Conservation (phyloP, 1,140 invertebrate genomes). For the Drosophila murphyi region DNA sequence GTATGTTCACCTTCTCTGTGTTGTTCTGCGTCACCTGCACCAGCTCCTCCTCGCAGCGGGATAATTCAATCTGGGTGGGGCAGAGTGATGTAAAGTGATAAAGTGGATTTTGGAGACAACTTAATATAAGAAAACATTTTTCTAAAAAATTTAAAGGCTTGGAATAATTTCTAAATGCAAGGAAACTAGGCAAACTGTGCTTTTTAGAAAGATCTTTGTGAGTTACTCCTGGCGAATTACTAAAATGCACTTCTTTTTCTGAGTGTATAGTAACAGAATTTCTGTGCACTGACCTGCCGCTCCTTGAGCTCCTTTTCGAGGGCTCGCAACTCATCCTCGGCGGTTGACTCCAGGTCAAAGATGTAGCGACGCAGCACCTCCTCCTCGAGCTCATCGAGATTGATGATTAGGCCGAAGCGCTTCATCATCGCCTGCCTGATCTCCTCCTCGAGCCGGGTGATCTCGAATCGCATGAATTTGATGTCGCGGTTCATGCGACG, state of each 20-base stretch:
- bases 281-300: constrained; percentile 29
- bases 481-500: constrained; percentile 86
- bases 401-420: constrained; percentile 86
- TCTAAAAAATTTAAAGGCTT: too few species aligned
- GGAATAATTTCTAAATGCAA: too few species aligned
- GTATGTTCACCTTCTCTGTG: constrained; percentile 86
- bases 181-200: too few species aligned
- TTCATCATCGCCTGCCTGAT: constrained; percentile 86
- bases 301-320: constrained; percentile 76
- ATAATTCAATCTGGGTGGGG: constrained; percentile 65
- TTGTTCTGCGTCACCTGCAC: constrained; percentile 85
- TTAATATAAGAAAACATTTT: too few species aligned
- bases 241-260: too few species aligned
- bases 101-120: too few species aligned
- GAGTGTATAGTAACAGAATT: too few species aligned
- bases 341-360: constrained; percentile 85
- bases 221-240: too few species aligned
- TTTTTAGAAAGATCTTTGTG: too few species aligned
- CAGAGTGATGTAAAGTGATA: not conserved
- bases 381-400: constrained; percentile 86
- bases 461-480: constrained; percentile 86
- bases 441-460: constrained; percentile 85
- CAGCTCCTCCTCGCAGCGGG: constrained; percentile 80
- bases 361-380: constrained; percentile 86
- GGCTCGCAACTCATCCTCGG: constrained; percentile 84